Base-by-base conservation (phyloP, 2,888 invertebrate species). In the Spilarctia lutea region DNA sequence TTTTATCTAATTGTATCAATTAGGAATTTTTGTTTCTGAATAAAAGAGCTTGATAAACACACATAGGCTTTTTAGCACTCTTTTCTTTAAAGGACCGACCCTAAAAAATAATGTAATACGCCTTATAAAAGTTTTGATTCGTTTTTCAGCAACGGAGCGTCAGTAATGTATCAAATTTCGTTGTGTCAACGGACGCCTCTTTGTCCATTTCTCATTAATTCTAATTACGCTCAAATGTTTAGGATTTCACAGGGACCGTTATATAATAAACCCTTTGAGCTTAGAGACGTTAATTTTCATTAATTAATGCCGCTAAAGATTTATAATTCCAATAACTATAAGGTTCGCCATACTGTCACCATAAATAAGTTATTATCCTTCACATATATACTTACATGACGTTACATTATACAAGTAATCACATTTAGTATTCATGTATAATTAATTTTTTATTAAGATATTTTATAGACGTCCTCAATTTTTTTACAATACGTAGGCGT, bases 161-260 rank as follows among this genome's bases (percentile, higher is more conserved):
- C 82, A 77, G 78, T 74, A 79, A 79, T 77, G 82, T 91, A 91
- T 93, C 91, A 86, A 83, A 85, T 94, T 92, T 88, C 93, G 83
- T 85, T 88, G 84, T 89, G 91, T 91, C 92, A 92, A 92, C 88
- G 90, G 85, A 85, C 88, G 89, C 86, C 88, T 89, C 88, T 90
- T 88, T 88, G 91, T 88, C 88, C 89, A 89, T 90, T 93, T 91
- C 91, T 93, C 91, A 90, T 93, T 93, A 92, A 91, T 91, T 91
- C 88, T 92, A 93, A 93, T 93, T 91, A 92, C 88, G 84, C 87
- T 86, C 89, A 90, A 91, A 90, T 89, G 87, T 90, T 91, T 87
- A 84, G 86, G 87, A 89, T 90, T 91, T 90, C 88, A 87, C 86
- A 85, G 86, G 79, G 85, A 87, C 84, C 86, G 84, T 85, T 85